Evolutionary conservation across 2,888 invertebrate species (phyloP), one percentile per base, ranked within the genome.

Genomic region (Spilarctia lutea): DNA sequence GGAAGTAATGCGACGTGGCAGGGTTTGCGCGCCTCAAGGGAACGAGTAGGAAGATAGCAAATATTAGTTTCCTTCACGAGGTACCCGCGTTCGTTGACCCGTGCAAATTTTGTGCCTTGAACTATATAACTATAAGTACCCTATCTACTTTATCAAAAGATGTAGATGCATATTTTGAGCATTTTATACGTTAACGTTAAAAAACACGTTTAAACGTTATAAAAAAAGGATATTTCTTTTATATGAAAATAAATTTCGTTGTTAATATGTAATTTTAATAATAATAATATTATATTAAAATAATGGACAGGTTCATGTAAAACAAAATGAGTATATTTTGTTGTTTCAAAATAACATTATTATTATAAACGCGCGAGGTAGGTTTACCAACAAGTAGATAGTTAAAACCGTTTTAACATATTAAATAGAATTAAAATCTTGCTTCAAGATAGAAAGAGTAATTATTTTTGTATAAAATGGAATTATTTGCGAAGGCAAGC

Each of bases 51-150:
- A 92, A 91, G 91, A 91, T 91, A 87, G 92, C 91, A 94, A 95
- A 95, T 95, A 94, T 94, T 94, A 93, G 93, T 93, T 92, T 91
- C 90, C 91, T 92, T 91, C 90, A 88, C 89, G 89, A 91, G 89
- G 89, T 89, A 89, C 90, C 90, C 88, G 85, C 91, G 90, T 93
- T 94, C 94, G 90, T 91, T 93, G 94, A 94, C 94, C 93, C 89
- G 91, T 81, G 89, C 88, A 88, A 93, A 93, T 92, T 94, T 93
- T 90, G 88, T 91, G 68, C 45, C 30, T 24, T 33, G 68, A 42
- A 48, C 30, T 63, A 48, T 27, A 68, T 48, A 20, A 30, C 13
- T 24, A 33, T 20, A 33, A 30, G 67, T 83, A 83, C 88, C 88
- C 85, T 89, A 90, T 90, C 87, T 83, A 83, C 77, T 81, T 81